Base-by-base conservation (phyloP, 2,113 vertebrate genomes). In the Leptobrachium leishanense region DNA sequence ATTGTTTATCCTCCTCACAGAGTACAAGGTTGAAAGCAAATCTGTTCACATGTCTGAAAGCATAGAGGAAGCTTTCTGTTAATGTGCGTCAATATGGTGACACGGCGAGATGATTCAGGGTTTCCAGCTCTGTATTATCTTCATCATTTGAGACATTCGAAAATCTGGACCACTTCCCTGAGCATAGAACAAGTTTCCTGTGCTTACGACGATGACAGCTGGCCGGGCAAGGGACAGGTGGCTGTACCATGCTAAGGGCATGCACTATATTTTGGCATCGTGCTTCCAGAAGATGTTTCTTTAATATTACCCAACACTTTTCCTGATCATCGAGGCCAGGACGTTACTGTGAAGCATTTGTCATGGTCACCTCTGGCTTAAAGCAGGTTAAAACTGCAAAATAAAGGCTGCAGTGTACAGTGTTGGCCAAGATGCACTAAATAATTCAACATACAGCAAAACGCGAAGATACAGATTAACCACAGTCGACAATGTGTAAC, bases 181-280 rank as follows among this genome's bases (percentile, higher is more conserved):
- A 74, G 10, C 39, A 62, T 41, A 20, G 15, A 10, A 42, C 55
- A 59, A 44, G 62, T 43, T 62, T 40, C 41, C 31, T 57, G 41
- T 72, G 7, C 54, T 43, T 57, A 15, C 15, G 55, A 74, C 42
- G 12, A 43, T 15, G 72, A 74, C 72, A 74, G 72, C 72, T 74
- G 72, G 72, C 62, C 3, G 15, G 41, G 39, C 10, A 74, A 62
- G 8, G 42, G 55, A 43, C 72, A 74, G 72, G 72, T 74, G 72
- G 72, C 54, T 15, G 55, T 40, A 6, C 57, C 55, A 62, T 15
- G 55, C 53, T 54, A 59, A 62, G 15, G 72, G 72, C 55, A 74
- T 62, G 55, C 62, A n/a, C 72, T 62, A 10, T 74, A 73, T 39
- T 15, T 43, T 39, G 39, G 54, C 40, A 41, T 15, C 13, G 39